Base-by-base conservation (phyloP, 1,140 invertebrate genomes). In the Drosophila ercepeae region DNA sequence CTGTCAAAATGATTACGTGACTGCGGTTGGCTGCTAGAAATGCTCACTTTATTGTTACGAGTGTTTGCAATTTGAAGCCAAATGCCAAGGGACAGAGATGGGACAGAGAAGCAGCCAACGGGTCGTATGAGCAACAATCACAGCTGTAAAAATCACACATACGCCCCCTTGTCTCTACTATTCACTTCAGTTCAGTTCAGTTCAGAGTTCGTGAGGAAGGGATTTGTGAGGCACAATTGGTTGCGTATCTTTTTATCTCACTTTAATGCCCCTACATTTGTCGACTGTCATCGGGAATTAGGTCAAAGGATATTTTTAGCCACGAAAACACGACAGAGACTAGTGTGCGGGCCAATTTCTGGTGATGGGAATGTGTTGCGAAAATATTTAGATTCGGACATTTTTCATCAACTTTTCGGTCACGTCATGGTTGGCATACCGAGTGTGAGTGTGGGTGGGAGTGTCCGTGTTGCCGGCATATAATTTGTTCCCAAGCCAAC, bases 231-330 rank as follows among this genome's bases (percentile, higher is more conserved):
- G 14, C 29, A 48, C 60, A 61, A 61, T 64, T 64, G 60, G 59
- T 50, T 73, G 45, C 50, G 44, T 55, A 49, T 65, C 51, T 57
- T 53, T 57, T 75, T 44, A 58, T 78, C 59, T 51, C 52, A 52
- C 53, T 55, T 55, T 63, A 53, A 86, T 82, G 78, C 48, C 50
- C 45, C 48, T 18, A 57, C 82, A 84, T 88, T 81, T 84, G 81
- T 88, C 55, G 67, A 73, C 78, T 83, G 79, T 83, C 82, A 88
- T 46, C 83, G 54, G 48, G 73, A 88, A 82, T 89, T 88, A 70
- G 82, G 82, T 88, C 82, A 86, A 74, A 61, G 82, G 49, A 78
- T 86, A 86, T 86, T 86, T 86, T 88, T 86, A 86, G 81, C 50
- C 23, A 32, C 29, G 29, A n/a, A n/a, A n/a, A 32, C 21, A 2